These are phyloP conservation scores for Nycticryphes semicollaris DNA, from an alignment of 2,113 vertebrate species.

Conservation along the genomic window DNA sequence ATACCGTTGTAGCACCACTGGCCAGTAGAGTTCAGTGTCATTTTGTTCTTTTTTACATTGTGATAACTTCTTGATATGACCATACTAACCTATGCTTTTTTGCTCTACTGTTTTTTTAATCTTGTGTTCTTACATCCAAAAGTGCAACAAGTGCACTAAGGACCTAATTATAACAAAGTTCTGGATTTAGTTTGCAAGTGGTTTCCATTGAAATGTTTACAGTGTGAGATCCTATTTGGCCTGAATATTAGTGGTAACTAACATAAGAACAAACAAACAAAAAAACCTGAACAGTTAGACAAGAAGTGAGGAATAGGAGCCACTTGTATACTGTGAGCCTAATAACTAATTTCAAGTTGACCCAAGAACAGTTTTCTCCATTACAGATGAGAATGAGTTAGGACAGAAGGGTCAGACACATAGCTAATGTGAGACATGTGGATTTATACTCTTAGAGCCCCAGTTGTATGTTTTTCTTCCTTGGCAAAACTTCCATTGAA, in stretches of 20 bases:
- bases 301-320: neutral
- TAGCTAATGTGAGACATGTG: neutral
- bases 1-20: neutral
- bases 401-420: neutral
- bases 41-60: neutral
- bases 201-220: neutral
- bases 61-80: neutral
- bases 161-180: neutral
- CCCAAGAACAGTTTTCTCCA: neutral
- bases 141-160: neutral
- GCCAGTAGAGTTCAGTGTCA: neutral
- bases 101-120: neutral
- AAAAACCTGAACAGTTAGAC: neutral
- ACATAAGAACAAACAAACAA: neutral
- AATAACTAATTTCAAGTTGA: neutral
- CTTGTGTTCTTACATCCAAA: neutral
- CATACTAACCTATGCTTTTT: neutral
- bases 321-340: neutral
- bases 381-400: neutral
- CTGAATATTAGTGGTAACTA: neutral
- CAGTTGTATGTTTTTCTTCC: neutral
- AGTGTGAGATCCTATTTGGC: neutral
- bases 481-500: neutral
- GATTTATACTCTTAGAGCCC: neutral
- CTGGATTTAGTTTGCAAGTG: neutral